Evolutionary conservation across 2,888 invertebrate species (phyloP).

Genomic region (Drosophila mimica): DNA sequence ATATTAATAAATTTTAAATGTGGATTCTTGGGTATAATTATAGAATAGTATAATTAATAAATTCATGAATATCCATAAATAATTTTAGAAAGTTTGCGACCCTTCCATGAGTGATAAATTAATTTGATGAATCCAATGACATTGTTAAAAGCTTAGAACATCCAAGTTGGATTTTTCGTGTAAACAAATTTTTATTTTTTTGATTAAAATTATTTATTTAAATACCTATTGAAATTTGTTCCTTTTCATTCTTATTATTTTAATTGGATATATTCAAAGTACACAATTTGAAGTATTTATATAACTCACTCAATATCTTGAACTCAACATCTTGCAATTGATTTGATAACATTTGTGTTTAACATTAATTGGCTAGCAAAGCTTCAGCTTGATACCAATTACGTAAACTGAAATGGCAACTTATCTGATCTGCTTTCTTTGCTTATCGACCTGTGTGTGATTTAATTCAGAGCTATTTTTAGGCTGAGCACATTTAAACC

Average conservation of each 20-base stretch:
- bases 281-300: not conserved
- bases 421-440: slow-evolving; percentile 43
- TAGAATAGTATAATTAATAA: too few relatives aligned
- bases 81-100: too few relatives aligned
- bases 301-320: not conserved
- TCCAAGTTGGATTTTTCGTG: not conserved
- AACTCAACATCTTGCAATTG: not conserved
- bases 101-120: too few relatives aligned
- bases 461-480: slow-evolving; percentile 43
- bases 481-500: slow-evolving; percentile 21
- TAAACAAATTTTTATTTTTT: not conserved
- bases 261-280: not conserved
- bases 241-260: not conserved
- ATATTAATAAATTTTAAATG: not conserved
- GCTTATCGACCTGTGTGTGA: slow-evolving; percentile 37
- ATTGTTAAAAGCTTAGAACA: too few relatives aligned
- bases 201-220: not conserved
- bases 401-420: slow-evolving; percentile 13
- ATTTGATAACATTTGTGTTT: slow-evolving; percentile 1
- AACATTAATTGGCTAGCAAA: slow-evolving; percentile 29
- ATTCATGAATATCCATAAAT: too few relatives aligned
- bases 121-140: not conserved
- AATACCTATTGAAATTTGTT: not conserved
- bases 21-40: not conserved
- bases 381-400: slow-evolving; percentile 31